Evolutionary conservation across 2,888 invertebrate genomes (phyloP).

Genomic region (Drosophila fungiperda): DNA sequence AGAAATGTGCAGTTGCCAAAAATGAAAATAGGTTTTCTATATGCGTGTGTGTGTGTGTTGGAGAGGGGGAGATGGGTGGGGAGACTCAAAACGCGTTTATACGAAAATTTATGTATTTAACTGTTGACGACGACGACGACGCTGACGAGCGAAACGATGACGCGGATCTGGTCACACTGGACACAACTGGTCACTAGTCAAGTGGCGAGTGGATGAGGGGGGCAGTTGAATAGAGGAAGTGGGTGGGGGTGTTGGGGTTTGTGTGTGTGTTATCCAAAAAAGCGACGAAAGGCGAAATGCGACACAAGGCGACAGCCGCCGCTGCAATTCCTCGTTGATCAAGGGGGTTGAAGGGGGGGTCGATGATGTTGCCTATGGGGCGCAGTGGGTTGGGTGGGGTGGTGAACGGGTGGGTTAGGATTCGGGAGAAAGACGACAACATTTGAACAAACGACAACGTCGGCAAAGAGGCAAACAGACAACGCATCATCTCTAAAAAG

Average conservation of each 20-base stretch:
- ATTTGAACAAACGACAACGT: conserved; percentile 51
- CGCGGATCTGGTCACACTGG: conserved; percentile 56
- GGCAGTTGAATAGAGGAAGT: not conserved
- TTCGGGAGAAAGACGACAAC: conserved; percentile 58
- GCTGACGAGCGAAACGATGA: conserved; percentile 76
- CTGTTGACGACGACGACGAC: conserved; percentile 66
- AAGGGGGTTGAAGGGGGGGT: not conserved
- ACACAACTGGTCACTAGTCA: conserved; percentile 23
- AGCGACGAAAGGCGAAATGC: conserved; percentile 68
- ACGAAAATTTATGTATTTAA: conserved; percentile 81
- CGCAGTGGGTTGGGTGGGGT: not conserved
- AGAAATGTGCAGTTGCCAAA: conserved; percentile 34
- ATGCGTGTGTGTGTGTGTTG: not conserved
- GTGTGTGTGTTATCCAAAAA: conserved; percentile 47
- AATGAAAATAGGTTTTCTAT: conserved; percentile 38
- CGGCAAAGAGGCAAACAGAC: conserved; percentile 70
- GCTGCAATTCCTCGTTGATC: conserved; percentile 10
- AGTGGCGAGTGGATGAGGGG: not conserved
- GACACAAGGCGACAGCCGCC: conserved; percentile 66
- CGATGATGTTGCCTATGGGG: not conserved
- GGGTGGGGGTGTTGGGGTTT: not conserved
- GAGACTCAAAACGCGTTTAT: conserved; percentile 75
- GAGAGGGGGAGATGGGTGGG: not conserved
- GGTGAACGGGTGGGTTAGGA: not conserved
- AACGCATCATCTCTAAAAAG: conserved; percentile 22